These are phyloP conservation scores for Hetaerina titia DNA, from an alignment of 2,888 invertebrate species.

Conservation along the genomic window DNA sequence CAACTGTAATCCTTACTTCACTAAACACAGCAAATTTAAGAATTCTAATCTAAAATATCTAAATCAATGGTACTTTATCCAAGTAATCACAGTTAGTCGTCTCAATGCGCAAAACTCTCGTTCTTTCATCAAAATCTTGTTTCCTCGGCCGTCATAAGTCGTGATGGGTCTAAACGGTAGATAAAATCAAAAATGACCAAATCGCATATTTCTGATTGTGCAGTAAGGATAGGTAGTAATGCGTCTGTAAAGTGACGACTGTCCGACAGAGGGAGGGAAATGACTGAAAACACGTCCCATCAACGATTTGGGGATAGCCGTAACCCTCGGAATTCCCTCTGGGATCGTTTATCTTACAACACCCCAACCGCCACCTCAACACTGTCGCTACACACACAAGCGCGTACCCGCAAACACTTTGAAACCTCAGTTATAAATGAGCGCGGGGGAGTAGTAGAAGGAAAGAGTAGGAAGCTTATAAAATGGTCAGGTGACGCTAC, in stretches of 20 bases:
- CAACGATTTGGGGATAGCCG: background rate
- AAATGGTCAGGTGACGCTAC: conserved; percentile 61
- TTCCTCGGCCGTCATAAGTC: background rate
- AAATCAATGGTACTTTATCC: too few relatives aligned
- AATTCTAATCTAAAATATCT: too few relatives aligned
- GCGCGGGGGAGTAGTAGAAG: conserved; percentile 47
- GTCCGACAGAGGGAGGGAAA: background rate
- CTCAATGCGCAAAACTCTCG: too few relatives aligned
- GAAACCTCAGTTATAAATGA: conserved; percentile 63
- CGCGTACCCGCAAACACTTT: conserved; percentile 33
- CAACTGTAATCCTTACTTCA: too few relatives aligned
- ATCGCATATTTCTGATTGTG: background rate
- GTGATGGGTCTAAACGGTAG: background rate
- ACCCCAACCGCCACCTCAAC: conserved; percentile 55
- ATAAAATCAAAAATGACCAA: background rate
- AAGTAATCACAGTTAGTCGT: too few relatives aligned
- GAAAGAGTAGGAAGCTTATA: conserved; percentile 39
- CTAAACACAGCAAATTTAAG: too few relatives aligned
- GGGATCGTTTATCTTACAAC: conserved; percentile 66
- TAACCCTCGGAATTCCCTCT: background rate
- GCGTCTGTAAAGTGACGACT: conserved; percentile 40
- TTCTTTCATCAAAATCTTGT: too few relatives aligned
- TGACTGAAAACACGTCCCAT: conserved; percentile 16
- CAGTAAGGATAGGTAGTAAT: background rate
- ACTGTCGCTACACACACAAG: conserved; percentile 54